Evolutionary conservation across 2,797 vertebrate species (phyloP).

Genomic region (Acridotheres tristis): DNA sequence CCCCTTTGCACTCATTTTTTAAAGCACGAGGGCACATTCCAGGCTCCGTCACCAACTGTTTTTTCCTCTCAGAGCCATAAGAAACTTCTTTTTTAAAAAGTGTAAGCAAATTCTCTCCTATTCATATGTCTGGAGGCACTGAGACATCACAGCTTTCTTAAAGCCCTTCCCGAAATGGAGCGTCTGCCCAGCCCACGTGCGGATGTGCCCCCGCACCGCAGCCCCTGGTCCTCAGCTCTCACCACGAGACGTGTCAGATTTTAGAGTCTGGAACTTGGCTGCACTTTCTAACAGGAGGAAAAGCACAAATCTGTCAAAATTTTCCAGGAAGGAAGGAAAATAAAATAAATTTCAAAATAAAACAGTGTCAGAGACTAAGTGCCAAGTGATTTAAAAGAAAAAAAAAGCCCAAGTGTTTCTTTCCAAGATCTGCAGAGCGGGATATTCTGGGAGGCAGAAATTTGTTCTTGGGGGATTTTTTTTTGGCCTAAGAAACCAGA

Average conservation of each 20-base stretch:
- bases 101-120: neutral
- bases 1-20: neutral
- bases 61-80: neutral
- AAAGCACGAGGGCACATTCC: neutral
- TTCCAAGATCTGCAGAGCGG: neutral
- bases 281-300: neutral
- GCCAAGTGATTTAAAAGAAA: neutral
- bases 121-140: neutral
- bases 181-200: conserved; percentile 2
- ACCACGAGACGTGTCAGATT: neutral
- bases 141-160: conserved; percentile 18
- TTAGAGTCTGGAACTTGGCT: neutral
- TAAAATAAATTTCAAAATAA: conserved; percentile 3
- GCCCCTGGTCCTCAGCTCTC: neutral
- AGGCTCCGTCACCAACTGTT: neutral
- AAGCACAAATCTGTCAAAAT: conserved; percentile 15
- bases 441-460: conserved; percentile 6
- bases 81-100: neutral
- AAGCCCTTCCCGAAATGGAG: neutral
- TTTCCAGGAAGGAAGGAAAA: neutral
- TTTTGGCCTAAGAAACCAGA: neutral
- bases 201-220: neutral
- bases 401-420: neutral
- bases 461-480: neutral
- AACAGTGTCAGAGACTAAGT: neutral